Evolutionary conservation across 2,888 invertebrate genomes (phyloP).

Genomic region (Cetonia aurata): DNA sequence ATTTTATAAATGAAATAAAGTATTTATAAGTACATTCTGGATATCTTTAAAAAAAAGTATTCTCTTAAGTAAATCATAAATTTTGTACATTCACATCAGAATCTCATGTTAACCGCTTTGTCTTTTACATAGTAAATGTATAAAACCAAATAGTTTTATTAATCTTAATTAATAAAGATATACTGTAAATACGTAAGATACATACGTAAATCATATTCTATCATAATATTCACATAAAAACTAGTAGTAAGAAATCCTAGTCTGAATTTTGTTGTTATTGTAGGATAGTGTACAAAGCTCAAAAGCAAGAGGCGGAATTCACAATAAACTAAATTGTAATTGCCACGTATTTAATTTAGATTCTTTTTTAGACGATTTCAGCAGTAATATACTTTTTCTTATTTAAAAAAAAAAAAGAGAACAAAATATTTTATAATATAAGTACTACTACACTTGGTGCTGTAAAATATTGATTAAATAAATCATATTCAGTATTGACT

Average conservation of each 20-base stretch:
- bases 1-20: too few species aligned
- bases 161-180: constrained; percentile 23
- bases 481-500: constrained; percentile 30
- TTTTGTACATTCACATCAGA: too few species aligned
- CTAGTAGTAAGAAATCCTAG: constrained; percentile 38
- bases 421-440: constrained; percentile 24
- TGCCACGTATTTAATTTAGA: constrained; percentile 13
- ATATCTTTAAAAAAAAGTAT: too few species aligned
- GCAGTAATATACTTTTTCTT: not conserved
- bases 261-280: constrained; percentile 39
- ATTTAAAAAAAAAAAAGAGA: too few species aligned
- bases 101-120: too few species aligned
- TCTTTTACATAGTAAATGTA: too few species aligned
- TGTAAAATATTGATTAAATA: constrained; percentile 38
- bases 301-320: not conserved
- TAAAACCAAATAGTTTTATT: constrained; percentile 20
- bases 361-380: constrained; percentile 19
- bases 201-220: constrained; percentile 22
- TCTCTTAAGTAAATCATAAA: too few species aligned
- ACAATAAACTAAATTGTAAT: too few species aligned
- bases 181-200: constrained; percentile 37
- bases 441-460: constrained; percentile 35
- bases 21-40: too few species aligned
- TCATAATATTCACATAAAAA: constrained; percentile 9
- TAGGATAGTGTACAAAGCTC: constrained; percentile 38